Conservation (phyloP, 35 echinoderm and acorn worm genomes). For the Eucidaris tribuloides region DNA sequence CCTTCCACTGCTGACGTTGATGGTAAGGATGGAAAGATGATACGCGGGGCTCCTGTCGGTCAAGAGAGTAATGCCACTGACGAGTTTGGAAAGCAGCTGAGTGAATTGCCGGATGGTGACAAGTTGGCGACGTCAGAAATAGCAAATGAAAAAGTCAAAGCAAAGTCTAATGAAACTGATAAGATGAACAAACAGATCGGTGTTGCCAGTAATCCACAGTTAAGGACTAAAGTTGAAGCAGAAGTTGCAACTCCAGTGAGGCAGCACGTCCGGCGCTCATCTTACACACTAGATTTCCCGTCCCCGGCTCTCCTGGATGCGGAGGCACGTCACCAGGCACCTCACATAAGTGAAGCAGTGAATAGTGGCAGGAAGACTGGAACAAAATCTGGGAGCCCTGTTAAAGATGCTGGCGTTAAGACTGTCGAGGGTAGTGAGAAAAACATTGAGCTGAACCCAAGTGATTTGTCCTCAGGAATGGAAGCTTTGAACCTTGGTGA, state of each 20-base stretch:
- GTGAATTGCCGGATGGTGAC: background rate
- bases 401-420: background rate
- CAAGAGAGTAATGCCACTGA: slow-evolving; percentile 50
- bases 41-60: slow-evolving; percentile 69
- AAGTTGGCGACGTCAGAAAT: background rate
- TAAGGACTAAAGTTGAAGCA: background rate
- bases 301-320: slow-evolving; percentile 88
- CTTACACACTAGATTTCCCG: slow-evolving; percentile 85
- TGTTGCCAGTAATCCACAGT: background rate
- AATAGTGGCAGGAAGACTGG: background rate
- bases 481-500: slow-evolving; percentile 8
- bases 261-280: slow-evolving; percentile 57
- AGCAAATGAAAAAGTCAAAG: no score
- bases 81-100: background rate
- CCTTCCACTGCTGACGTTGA: no score
- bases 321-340: slow-evolving; percentile 75
- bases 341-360: slow-evolving; percentile 25
- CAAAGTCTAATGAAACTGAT: background rate
- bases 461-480: slow-evolving; percentile 1
- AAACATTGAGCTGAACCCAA: background rate
- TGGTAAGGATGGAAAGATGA: background rate
- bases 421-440: background rate
- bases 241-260: slow-evolving; percentile 37
- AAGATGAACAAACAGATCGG: background rate
- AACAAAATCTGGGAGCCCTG: background rate